phyloP scores from a whole-genome alignment of 2,888 invertebrate genomes.

The Hypomecis punctinalis region DNA sequence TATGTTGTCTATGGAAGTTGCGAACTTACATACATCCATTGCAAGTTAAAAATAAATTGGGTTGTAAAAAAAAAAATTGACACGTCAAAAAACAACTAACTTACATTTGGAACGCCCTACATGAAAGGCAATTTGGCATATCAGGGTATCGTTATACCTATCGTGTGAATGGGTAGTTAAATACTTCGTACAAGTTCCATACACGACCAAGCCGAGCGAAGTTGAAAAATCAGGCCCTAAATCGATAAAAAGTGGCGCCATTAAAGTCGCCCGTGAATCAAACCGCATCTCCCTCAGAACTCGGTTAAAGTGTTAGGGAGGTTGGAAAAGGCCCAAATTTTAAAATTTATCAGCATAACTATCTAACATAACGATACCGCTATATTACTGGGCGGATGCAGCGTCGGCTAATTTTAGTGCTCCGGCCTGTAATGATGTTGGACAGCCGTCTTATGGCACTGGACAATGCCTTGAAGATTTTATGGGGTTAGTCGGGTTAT shows the following conservation, averaged over 20 bases:
- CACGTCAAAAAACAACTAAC: too few species aligned
- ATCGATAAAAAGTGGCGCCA: neutral
- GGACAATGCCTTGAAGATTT: neutral
- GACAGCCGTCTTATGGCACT: neutral
- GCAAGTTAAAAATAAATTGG: too few species aligned
- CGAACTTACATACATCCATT: too few species aligned
- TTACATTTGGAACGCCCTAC: too few species aligned
- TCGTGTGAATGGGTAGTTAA: too few species aligned
- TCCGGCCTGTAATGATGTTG: neutral
- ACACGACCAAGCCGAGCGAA: too few species aligned
- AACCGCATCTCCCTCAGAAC: slow-evolving; percentile 34
- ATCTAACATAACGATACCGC: slow-evolving; percentile 32
- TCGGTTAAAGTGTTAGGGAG: slow-evolving; percentile 48
- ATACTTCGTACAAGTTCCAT: too few species aligned
- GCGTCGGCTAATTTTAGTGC: slow-evolving; percentile 3
- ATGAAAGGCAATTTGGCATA: too few species aligned
- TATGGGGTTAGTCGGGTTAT: neutral
- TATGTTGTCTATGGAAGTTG: too few species aligned
- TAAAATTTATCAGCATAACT: slow-evolving; percentile 43
- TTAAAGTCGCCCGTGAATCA: slow-evolving; percentile 10
- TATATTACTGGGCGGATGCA: slow-evolving; percentile 11
- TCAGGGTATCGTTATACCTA: too few species aligned
- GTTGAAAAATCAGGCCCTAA: too few species aligned
- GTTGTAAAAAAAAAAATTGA: too few species aligned
- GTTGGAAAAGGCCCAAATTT: slow-evolving; percentile 46